Evolutionary conservation across 2,888 invertebrate species (phyloP).

Genomic region (Asteroscopus sphinx): DNA sequence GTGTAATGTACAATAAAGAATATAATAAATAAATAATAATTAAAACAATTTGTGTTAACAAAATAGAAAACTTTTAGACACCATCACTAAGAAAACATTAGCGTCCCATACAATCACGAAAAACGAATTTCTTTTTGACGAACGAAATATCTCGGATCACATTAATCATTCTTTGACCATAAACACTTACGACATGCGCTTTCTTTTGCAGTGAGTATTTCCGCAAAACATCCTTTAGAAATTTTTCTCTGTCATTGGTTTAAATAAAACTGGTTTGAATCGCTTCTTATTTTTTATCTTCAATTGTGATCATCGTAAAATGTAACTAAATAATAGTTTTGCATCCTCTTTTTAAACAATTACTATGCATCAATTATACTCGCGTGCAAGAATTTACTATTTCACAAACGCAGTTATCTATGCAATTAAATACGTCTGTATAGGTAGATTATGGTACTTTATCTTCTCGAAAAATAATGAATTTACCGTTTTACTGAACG

Average conservation of each 20-base stretch:
- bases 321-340: neutral
- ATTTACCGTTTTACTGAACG: neutral
- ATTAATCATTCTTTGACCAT: slow-evolving; percentile 25
- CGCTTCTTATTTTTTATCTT: neutral
- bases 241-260: neutral
- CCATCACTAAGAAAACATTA: too few species aligned
- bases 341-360: slow-evolving; percentile 5
- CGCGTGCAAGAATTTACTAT: slow-evolving; percentile 14
- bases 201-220: slow-evolving; percentile 25
- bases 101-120: too few species aligned
- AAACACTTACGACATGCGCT: slow-evolving; percentile 6
- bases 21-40: too few species aligned
- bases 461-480: neutral
- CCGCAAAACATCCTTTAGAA: slow-evolving; percentile 23
- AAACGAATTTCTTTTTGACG: neutral
- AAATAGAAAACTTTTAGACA: neutral
- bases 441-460: neutral
- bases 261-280: too few species aligned
- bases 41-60: neutral
- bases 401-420: slow-evolving; percentile 5
- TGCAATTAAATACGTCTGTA: slow-evolving; percentile 4
- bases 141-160: slow-evolving; percentile 10
- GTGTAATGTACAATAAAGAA: too few species aligned
- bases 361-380: neutral
- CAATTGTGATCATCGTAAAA: neutral